Base-by-base conservation (phyloP, 2,797 vertebrate genomes). In the Amphiprion clarkii region DNA sequence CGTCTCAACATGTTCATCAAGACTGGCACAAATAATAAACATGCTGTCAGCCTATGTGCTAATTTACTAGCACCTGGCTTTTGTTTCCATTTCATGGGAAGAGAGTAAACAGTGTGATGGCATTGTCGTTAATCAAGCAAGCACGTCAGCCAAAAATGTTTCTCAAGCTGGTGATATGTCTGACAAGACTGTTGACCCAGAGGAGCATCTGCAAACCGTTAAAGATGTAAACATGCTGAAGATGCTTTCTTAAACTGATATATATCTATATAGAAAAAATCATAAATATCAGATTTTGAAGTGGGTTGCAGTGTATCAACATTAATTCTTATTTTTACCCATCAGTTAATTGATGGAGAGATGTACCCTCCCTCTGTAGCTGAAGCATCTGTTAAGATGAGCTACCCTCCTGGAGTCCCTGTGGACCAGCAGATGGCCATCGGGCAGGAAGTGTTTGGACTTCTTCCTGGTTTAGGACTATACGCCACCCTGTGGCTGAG, bases 371-470 rank as follows among this genome's bases (percentile, higher is more conserved):
- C 98, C 0, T 67, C 51, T 0, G 95, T 97, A 25, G 67, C 59
- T 0, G 93, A 97, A 0, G 94, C 93, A 0, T 91, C 92, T 0
- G 88, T 98, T 2, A 88, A 91, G 90, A 99, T 99, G 98, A 96
- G 87, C 71, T 99, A 99, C 88, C 98, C 97, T 0, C 3, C 78
- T 0, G 67, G 67, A 0, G 0, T 94, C 3, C 95, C 95, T 0
- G 84, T 79, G n/a, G 31, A 84, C 61, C 69, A 61, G 40, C 96
- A 94, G 88, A 83, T 98, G 84, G 97, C 97, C 0, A 93, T 97
- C 54, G 98, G 98, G 11, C 97, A 99, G 90, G 98, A 99, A 85
- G 95, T 98, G 67, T 99, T 94, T 0, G 98, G 98, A 65, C 94
- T 99, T 25, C 94, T 99, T 25, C 98, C 98, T 0, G 97, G 98